Percentiles rank a stretch among this genome's conserved stretches.
phyloP scores from a whole-genome alignment of 2,888 invertebrate species.

The Pyrrhosoma nymphula region DNA sequence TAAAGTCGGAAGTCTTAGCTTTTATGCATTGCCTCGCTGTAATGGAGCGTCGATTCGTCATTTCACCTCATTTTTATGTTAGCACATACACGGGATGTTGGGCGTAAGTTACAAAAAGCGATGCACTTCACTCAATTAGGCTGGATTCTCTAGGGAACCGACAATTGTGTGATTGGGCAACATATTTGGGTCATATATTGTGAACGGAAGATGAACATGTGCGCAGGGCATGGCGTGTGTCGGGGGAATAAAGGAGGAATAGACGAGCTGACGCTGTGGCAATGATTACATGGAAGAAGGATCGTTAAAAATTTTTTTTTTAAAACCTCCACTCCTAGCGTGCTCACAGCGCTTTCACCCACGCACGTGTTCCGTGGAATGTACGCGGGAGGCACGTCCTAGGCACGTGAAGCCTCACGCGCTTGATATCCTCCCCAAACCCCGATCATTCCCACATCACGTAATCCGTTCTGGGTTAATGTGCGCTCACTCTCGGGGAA shows the following conservation, averaged over 20 bases:
- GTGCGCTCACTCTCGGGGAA: background rate
- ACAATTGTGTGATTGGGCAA: no score
- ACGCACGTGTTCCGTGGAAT: background rate
- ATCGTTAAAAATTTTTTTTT: background rate
- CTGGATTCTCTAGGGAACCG: no score
- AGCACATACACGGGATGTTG: no score
- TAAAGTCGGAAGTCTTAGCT: no score
- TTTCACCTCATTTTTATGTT: no score
- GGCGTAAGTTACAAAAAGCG: no score
- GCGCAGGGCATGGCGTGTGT: no score
- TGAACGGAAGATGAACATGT: no score
- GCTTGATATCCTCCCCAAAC: background rate
- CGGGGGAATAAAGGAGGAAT: background rate
- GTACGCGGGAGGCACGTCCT: background rate
- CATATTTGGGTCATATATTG: no score
- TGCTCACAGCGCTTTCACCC: background rate
- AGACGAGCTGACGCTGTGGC: background rate
- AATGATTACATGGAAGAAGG: background rate
- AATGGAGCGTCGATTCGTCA: no score
- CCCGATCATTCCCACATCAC: background rate
- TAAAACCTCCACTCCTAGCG: background rate
- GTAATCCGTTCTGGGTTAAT: background rate
- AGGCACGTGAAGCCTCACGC: background rate
- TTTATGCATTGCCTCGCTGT: no score
- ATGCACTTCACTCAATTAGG: no score